phyloP scores from a whole-genome alignment of 2,113 vertebrate species.

The western clawed frog (Xenopus tropicalis) region UCB_Xtro_10.0 CM004450.2:84924001-84924500 shows the following conservation, averaged over 20 bases:
- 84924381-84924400: conserved; percentile 4
- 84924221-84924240: conserved; percentile 14
- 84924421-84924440: not conserved
- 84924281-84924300: conserved; percentile 16
- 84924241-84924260: conserved; percentile 24
- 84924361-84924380: conserved; percentile 22
- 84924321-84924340: not conserved
- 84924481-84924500: no score
- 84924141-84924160: not conserved
- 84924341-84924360: conserved; percentile 31
- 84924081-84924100: not conserved
- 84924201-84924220: conserved; percentile 14
- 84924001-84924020: conserved; percentile 11
- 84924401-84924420: not conserved
- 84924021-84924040: not conserved
- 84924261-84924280: conserved; percentile 33
- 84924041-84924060: conserved; percentile 11
- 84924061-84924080: not conserved
- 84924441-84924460: not conserved
- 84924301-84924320: conserved; percentile 20
- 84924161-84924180: conserved; percentile 7
- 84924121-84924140: not conserved
- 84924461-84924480: not conserved
- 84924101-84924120: not conserved
- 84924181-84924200: conserved; percentile 17